A percentile compares a stretch with the other conserved stretches of the same genome.
Conservation (phyloP, 2,113 vertebrate genomes). For the Spheniscus mendiculus region DNA sequence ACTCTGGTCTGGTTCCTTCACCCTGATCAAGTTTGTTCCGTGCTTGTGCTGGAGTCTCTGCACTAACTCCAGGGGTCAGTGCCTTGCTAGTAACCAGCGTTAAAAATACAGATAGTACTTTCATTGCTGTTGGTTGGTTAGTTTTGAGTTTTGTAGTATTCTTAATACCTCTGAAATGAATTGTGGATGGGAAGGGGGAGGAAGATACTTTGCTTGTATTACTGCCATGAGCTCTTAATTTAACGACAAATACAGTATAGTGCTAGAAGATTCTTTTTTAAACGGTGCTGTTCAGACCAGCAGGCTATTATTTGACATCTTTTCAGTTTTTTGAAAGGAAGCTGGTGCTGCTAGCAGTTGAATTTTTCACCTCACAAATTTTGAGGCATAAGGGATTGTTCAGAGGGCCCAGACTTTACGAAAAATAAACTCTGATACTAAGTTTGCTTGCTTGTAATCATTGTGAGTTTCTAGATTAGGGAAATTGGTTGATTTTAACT, state of each 20-base stretch:
- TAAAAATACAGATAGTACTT: fast-evolving
- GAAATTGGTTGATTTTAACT: not conserved
- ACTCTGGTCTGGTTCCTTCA: too few species aligned
- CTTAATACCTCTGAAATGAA: fast-evolving
- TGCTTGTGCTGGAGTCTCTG: not conserved
- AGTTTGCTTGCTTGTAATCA: not conserved
- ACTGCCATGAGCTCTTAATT: fast-evolving
- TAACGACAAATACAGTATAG: fast-evolving
- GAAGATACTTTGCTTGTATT: not conserved
- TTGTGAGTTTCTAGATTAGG: not conserved
- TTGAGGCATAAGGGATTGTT: not conserved
- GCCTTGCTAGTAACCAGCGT: fast-evolving
- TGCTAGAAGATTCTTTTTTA: fast-evolving
- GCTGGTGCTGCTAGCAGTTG: not conserved
- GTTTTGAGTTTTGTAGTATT: fast-evolving
- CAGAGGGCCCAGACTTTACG: fast-evolving
- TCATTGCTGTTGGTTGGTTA: fast-evolving
- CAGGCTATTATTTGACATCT: fast-evolving
- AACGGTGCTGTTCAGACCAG: not conserved
- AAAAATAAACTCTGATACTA: fast-evolving
- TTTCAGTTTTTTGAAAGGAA: not conserved
- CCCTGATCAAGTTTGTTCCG: fast-evolving
- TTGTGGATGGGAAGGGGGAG: not conserved
- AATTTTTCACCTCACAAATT: not conserved
- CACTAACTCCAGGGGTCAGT: too few species aligned